Conservation (phyloP, 2,797 vertebrate genomes). For the Ctenochaetus hawaiiensis region DNA sequence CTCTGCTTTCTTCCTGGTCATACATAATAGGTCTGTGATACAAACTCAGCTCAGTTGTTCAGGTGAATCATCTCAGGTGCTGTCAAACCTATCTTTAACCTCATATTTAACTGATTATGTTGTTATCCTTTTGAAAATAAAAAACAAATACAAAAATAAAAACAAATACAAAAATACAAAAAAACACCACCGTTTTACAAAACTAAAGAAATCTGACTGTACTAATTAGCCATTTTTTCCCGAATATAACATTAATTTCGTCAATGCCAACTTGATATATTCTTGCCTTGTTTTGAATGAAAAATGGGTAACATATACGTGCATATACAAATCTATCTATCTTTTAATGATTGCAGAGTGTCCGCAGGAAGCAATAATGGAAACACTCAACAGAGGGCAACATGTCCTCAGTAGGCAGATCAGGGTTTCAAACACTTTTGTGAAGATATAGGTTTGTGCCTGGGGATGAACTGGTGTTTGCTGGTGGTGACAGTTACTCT, state of each 20-base stretch:
- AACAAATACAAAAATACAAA: not conserved
- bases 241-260: not conserved
- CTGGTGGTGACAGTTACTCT: slow-evolving; percentile 56
- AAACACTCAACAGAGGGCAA: slow-evolving; percentile 31
- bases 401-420: not conserved
- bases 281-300: not conserved
- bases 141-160: not conserved
- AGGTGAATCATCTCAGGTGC: not conserved
- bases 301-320: not conserved
- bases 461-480: not conserved
- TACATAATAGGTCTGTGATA: slow-evolving; percentile 1
- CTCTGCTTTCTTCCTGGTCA: slow-evolving; percentile 62
- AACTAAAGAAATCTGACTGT: not conserved
- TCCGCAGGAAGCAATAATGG: not conserved
- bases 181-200: not conserved
- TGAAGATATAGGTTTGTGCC: not conserved
- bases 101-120: not conserved
- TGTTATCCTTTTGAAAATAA: not conserved
- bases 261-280: not conserved
- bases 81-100: not conserved
- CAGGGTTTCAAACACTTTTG: not conserved
- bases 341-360: not conserved
- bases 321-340: not conserved
- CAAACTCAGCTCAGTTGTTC: slow-evolving; percentile 3
- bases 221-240: no score